Evolutionary conservation across 2,888 invertebrate species (phyloP), one percentile per base, ranked within the genome.

Genomic region (Amiota communis): DNA sequence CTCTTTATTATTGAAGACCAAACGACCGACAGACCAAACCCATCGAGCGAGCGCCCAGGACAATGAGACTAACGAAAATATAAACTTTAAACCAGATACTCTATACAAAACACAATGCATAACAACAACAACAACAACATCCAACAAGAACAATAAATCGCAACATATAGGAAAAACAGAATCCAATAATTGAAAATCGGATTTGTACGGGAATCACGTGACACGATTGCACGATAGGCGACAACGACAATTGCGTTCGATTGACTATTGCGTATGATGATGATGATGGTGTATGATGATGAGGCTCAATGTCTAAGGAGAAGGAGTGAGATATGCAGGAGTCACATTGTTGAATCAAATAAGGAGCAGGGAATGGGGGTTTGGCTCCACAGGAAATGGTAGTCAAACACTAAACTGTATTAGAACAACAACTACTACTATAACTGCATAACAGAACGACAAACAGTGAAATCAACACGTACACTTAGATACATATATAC

Each of bases 121-220:
- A 63, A 63, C n/a, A 63, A 63, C 20, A 63, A 13, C 13, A 63
- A 63, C 13, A 63, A 63, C 15, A 63, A 48, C 9, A 10, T 57
- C 57, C 36, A 36, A 20, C 36, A 63, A 20, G 36, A 8, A n/a
- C 65, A 65, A 65, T 49, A 65, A 48, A 65, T 65, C 65, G 65
- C 17, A 48, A 15, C 48, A 36, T 48, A 48, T 17, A 36, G 36
- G 36, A 48, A 80, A 80, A 82, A 83, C 81, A 79, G 85, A 86
- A 84, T 86, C 80, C 83, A 85, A 85, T 87, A 87, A 86, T 84
- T 86, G 85, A 86, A 87, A 85, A 81, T 84, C 79, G 81, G 80
- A 84, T 84, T 81, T 80, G 79, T 81, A 80, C 79, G 76, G 36
- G 36, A 82, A 83, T 78, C 77, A 78, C 74, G 76, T 70, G 78